Conservation (phyloP, 2,113 vertebrate genomes). For the Nettapus auritus region DNA sequence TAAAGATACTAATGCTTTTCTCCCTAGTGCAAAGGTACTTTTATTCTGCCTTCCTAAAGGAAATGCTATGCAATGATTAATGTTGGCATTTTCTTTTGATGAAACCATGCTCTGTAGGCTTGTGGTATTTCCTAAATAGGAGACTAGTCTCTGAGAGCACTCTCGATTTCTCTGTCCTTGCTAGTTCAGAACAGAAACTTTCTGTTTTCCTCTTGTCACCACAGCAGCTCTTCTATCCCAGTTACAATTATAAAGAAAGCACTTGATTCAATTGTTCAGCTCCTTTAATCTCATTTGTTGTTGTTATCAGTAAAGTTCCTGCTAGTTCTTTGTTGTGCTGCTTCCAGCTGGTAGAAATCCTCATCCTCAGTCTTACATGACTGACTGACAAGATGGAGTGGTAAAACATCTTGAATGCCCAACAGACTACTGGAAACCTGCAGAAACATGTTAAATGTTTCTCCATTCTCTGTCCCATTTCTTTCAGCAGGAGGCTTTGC, state of each 20-base stretch:
- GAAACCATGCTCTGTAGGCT: neutral
- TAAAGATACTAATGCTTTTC: neutral
- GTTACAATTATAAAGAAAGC: neutral
- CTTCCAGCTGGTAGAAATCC: neutral
- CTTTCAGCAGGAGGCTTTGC: neutral
- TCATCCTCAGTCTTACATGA: neutral
- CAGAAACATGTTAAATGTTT: slow-evolving; percentile 7
- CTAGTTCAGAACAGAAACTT: neutral
- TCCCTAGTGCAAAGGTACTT: neutral
- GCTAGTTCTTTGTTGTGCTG: slow-evolving; percentile 7
- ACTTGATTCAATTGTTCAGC: neutral
- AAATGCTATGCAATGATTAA: neutral
- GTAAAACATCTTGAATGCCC: neutral
- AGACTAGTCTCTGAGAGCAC: neutral
- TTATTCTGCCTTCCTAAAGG: neutral
- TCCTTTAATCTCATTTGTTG: neutral
- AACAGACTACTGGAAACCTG: neutral
- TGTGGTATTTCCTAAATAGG: neutral
- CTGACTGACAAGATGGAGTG: neutral
- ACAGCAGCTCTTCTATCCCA: neutral
- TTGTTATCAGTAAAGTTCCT: neutral
- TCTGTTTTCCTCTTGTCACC: neutral
- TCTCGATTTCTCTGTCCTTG: neutral
- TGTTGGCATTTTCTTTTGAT: neutral
- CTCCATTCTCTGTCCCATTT: neutral